These are phyloP conservation scores for Perdix hodgsoniae DNA, from an alignment of 2,797 vertebrate species.

Conservation along the genomic window DNA sequence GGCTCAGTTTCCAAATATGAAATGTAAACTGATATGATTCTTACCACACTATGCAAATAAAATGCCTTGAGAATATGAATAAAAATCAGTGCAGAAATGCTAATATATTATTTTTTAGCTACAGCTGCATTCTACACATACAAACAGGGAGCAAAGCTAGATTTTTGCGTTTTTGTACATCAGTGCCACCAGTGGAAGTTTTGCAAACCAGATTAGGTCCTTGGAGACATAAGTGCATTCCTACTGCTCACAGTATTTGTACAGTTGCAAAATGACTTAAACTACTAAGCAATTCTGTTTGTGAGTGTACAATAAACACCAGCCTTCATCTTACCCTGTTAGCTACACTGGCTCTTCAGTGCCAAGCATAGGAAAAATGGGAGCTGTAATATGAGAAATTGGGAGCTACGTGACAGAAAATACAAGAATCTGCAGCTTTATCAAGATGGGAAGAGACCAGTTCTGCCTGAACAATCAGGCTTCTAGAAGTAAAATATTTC, in stretches of 20 bases:
- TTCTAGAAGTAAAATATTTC: constrained; percentile 2
- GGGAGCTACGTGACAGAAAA: constrained; percentile 7
- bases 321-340: background rate
- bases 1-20: constrained; percentile 8
- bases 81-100: background rate
- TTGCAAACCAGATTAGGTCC: constrained; percentile 54
- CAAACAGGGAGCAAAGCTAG: background rate
- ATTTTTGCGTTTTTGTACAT: constrained; percentile 32
- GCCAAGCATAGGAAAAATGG: background rate
- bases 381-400: background rate
- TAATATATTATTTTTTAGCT: constrained; percentile 2
- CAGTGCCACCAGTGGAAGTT: constrained; percentile 37
- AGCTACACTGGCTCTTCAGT: background rate
- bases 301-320: constrained; percentile 1
- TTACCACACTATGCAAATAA: constrained; percentile 16
- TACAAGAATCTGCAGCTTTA: background rate
- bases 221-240: constrained; percentile 39
- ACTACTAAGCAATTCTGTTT: constrained; percentile 42
- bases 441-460: background rate
- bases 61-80: background rate
- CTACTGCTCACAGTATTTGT: constrained; percentile 22
- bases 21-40: constrained; percentile 10
- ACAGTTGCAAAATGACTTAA: constrained; percentile 44
- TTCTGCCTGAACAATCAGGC: constrained; percentile 8
- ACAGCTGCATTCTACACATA: background rate